phyloP scores from a whole-genome alignment of 2,113 vertebrate species.

The Tachycineta bicolor region DNA sequence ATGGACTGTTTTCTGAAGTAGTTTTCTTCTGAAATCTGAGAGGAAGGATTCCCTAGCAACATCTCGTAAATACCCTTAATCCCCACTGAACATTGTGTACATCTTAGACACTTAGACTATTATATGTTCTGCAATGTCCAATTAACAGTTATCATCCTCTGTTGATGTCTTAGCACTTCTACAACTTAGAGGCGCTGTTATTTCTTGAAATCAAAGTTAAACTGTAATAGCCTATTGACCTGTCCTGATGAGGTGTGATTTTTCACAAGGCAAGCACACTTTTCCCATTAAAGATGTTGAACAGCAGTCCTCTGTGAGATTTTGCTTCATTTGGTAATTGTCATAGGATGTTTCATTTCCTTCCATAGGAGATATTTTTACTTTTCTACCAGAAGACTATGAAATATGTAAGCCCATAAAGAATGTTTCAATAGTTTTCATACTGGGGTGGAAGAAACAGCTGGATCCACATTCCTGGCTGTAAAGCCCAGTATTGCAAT shows the following conservation, averaged over 20 bases:
- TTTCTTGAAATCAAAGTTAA: conserved; percentile 26
- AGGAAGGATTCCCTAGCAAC: not conserved
- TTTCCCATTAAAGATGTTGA: not conserved
- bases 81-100: not conserved
- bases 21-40: not conserved
- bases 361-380: not conserved
- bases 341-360: not conserved
- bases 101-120: not conserved
- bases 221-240: not conserved
- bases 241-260: not conserved
- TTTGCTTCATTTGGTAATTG: not conserved
- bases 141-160: not conserved
- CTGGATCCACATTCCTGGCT: conserved; percentile 47
- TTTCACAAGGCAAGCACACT: not conserved
- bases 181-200: not conserved
- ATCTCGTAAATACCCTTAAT: not conserved
- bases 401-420: conserved; percentile 19
- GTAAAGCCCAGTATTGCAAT: not conserved
- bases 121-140: not conserved
- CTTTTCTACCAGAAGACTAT: conserved; percentile 14
- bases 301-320: not conserved
- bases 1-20: not conserved
- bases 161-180: not conserved
- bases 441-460: conserved; percentile 25
- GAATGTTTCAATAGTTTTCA: conserved; percentile 1